Conservation (phyloP, 2,113 vertebrate genomes). For the Pardalotus punctatus region DNA sequence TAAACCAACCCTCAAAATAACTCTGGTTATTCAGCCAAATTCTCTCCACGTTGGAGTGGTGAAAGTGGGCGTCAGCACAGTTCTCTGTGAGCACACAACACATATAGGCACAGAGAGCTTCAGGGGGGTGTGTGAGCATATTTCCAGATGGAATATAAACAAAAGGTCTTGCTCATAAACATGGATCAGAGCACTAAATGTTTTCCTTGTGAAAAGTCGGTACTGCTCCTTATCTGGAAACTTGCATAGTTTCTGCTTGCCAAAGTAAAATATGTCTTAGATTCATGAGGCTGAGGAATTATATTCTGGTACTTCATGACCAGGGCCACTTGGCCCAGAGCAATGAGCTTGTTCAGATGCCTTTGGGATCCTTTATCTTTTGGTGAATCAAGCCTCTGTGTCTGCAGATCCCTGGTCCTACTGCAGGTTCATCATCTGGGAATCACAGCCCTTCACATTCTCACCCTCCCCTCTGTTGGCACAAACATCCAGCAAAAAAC, state of each 20-base stretch:
- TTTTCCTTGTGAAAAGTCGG: neutral
- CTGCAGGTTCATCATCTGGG: neutral
- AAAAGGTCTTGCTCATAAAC: neutral
- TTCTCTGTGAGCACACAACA: neutral
- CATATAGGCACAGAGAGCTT: neutral
- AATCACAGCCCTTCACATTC: neutral
- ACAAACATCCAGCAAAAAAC: neutral
- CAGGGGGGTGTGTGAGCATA: neutral
- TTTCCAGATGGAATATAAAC: constrained; percentile 10
- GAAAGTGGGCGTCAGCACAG: neutral
- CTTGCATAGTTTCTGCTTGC: neutral
- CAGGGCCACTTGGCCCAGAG: neutral
- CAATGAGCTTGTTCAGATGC: neutral
- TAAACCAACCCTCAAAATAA: constrained; percentile 35
- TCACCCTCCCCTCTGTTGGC: neutral
- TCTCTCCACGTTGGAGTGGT: neutral
- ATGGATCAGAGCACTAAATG: neutral
- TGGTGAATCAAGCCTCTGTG: neutral
- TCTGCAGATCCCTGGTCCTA: neutral
- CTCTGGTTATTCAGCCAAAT: neutral
- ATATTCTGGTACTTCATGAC: neutral
- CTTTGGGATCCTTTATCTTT: neutral
- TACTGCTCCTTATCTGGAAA: constrained; percentile 6
- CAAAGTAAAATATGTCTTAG: neutral
- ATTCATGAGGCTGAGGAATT: neutral